These are phyloP conservation scores for Gymnopithys bicolor DNA, from an alignment of 2,797 vertebrate species.

Conservation along the genomic window DNA sequence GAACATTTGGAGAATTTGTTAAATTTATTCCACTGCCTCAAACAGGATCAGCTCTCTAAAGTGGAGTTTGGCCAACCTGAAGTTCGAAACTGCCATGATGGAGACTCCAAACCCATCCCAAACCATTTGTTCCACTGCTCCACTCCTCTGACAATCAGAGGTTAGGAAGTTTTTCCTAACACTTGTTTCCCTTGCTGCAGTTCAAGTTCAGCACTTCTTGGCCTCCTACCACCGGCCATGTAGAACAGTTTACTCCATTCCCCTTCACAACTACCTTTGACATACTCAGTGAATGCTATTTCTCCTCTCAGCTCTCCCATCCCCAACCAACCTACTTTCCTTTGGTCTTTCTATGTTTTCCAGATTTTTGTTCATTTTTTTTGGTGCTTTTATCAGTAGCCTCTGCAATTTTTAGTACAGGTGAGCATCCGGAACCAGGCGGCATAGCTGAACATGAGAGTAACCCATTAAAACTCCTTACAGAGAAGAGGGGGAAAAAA, in stretches of 20 bases:
- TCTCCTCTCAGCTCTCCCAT: not conserved
- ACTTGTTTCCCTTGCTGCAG: not conserved
- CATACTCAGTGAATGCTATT: not conserved
- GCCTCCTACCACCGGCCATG: not conserved
- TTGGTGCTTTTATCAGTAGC: not conserved
- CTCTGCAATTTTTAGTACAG: not conserved
- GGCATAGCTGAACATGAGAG: not conserved
- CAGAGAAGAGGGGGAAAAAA: not conserved
- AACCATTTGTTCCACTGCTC: slow-evolving; percentile 32
- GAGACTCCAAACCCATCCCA: slow-evolving; percentile 15
- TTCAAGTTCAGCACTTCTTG: slow-evolving; percentile 1
- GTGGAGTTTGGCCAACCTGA: not conserved
- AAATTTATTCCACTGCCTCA: slow-evolving; percentile 45
- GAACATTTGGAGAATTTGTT: slow-evolving; percentile 8
- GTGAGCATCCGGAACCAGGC: not conserved
- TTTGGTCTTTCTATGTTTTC: not conserved
- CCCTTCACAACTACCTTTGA: not conserved
- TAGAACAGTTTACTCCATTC: not conserved
- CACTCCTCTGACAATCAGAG: not conserved
- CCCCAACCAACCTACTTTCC: not conserved
- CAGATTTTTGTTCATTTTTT: not conserved
- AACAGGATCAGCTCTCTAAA: not conserved
- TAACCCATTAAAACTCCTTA: not conserved
- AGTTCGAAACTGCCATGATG: not conserved
- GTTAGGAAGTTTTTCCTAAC: slow-evolving; percentile 11